Conservation (phyloP, 1,140 invertebrate genomes). For the Zaprionus ornatus region DNA sequence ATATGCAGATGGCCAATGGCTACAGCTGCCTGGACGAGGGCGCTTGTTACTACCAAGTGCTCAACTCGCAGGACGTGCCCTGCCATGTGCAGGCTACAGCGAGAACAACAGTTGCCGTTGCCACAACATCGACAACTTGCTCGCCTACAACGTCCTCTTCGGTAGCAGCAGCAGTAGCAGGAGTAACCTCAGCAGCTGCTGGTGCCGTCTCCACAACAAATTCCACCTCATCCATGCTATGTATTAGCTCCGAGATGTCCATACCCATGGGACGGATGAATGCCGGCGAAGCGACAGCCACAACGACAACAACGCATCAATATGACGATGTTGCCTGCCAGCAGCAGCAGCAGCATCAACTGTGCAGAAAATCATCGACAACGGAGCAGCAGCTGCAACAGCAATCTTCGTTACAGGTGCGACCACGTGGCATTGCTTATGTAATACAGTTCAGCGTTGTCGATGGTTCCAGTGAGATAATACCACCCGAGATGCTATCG, state of each 20-base stretch:
- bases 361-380: not conserved
- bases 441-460: conserved; percentile 26
- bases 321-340: conserved; percentile 73
- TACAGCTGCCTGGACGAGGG: conserved; percentile 23
- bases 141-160: not conserved
- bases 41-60: conserved; percentile 24
- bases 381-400: not conserved
- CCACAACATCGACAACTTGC: not conserved
- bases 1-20: conserved; percentile 18
- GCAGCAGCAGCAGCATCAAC: conserved; percentile 10
- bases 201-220: conserved; percentile 5
- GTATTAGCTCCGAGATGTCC: conserved; percentile 77
- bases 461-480: conserved; percentile 18
- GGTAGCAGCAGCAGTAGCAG: not conserved
- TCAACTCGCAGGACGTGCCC: conserved; percentile 14
- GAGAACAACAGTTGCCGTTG: not conserved
- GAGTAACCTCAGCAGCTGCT: not conserved
- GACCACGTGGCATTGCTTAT: conserved; percentile 59
- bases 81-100: conserved; percentile 34
- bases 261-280: conserved; percentile 68
- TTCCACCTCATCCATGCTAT: conserved; percentile 62
- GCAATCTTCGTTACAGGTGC: conserved; percentile 41
- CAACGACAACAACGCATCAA: conserved; percentile 75
- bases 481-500: conserved; percentile 18
- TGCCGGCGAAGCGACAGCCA: conserved; percentile 61